Evolutionary conservation across 2,113 vertebrate species (phyloP).

Genomic region (Rallus limicola): DNA sequence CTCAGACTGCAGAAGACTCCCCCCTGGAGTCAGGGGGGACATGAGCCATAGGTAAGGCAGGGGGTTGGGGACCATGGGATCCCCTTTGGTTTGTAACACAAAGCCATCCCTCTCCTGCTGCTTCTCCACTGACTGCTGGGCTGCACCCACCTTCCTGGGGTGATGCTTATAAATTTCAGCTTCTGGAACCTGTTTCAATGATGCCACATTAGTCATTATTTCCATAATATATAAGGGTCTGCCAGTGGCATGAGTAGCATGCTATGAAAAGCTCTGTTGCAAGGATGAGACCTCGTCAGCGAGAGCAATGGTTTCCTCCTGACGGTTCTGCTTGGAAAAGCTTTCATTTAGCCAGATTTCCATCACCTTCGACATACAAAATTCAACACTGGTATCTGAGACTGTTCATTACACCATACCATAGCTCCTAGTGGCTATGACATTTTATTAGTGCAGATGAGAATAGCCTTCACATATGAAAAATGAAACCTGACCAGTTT

Average conservation of each 20-base stretch:
- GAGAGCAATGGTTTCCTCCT: not conserved
- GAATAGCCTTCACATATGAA: not conserved
- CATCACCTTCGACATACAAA: not conserved
- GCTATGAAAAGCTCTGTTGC: not conserved
- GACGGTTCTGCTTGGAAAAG: not conserved
- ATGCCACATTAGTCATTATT: not conserved
- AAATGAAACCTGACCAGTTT: not conserved
- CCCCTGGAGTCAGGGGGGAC: rapidly evolving
- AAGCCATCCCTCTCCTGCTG: not conserved
- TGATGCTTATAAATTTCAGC: not conserved
- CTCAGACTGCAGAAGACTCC: not conserved
- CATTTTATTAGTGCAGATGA: not conserved
- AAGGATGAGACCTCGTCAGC: rapidly evolving
- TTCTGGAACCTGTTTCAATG: not conserved
- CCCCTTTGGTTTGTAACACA: rapidly evolving
- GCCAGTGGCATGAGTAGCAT: rapidly evolving
- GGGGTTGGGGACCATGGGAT: rapidly evolving
- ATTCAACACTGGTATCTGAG: not conserved
- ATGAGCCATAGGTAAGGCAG: not conserved
- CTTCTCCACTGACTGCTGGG: not conserved
- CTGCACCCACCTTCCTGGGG: not conserved
- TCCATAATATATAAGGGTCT: not conserved
- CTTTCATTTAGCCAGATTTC: not conserved
- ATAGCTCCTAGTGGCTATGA: not conserved
- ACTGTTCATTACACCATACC: not conserved